phyloP scores from a whole-genome alignment of 2,797 vertebrate species.

The Acanthiza pusilla region DNA sequence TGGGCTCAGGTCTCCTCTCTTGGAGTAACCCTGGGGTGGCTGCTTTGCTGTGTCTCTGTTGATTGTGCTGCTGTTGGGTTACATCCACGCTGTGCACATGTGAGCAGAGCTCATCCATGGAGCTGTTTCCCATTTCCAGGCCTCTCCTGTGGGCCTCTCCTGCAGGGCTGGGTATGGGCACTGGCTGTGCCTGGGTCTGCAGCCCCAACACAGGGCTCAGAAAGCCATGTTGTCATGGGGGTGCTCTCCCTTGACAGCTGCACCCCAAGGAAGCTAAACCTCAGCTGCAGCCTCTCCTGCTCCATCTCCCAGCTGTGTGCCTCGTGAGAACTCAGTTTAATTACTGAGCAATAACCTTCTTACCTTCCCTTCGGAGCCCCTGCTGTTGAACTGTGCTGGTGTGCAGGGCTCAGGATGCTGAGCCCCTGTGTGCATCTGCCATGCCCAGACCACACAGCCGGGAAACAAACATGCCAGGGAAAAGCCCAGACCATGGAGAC shows the following conservation, averaged over 20 bases:
- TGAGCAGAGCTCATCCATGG: not conserved
- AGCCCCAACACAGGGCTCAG: not conserved
- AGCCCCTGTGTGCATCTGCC: not conserved
- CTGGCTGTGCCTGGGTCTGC: not conserved
- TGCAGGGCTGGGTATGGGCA: not conserved
- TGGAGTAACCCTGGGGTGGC: not conserved
- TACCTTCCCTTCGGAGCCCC: not conserved
- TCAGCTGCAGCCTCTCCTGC: not conserved
- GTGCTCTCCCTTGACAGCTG: not conserved
- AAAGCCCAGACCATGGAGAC: accelerated
- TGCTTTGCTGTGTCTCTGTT: not conserved
- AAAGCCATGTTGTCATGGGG: not conserved
- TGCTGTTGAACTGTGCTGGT: not conserved
- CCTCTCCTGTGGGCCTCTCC: not conserved
- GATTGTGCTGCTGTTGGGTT: not conserved
- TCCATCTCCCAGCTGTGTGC: not conserved
- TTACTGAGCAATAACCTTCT: not conserved
- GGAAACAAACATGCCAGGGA: not conserved
- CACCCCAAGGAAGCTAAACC: not conserved
- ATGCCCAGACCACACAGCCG: not conserved
- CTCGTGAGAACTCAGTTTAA: not conserved
- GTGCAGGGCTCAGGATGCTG: not conserved
- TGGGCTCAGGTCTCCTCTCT: not conserved
- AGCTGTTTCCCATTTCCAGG: not conserved
- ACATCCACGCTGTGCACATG: not conserved